Conservation (phyloP, 1,140 invertebrate genomes). For the Trichonephila clavata region DNA sequence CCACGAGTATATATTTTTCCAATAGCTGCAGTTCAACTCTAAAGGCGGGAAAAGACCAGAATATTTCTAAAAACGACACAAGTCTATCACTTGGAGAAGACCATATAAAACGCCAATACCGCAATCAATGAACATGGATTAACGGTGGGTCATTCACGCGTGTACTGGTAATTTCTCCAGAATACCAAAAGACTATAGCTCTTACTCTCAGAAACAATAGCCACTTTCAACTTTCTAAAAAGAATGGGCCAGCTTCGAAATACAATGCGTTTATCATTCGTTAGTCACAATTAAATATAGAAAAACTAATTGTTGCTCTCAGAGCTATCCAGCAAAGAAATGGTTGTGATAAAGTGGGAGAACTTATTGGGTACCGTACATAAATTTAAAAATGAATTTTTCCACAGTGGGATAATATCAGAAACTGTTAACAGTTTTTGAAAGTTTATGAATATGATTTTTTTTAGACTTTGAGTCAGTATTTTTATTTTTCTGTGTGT, state of each 20-base stretch:
- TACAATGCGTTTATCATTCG: conserved; percentile 57
- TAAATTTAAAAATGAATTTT: neutral
- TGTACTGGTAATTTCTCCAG: neutral
- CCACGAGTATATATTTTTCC: no score
- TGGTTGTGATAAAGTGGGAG: neutral
- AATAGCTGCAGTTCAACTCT: no score
- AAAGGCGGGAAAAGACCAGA: no score
- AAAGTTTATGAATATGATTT: no score
- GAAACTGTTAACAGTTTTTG: no score
- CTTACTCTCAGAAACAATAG: neutral
- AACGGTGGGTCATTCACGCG: neutral
- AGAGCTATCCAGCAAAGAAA: conserved; percentile 2
- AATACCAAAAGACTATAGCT: neutral
- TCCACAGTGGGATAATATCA: no score
- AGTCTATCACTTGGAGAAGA: neutral
- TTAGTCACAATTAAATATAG: conserved; percentile 38
- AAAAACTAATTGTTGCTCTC: conserved; percentile 24
- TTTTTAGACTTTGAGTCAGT: no score
- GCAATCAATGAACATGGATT: neutral
- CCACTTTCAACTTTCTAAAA: conserved; percentile 31
- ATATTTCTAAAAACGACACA: no score
- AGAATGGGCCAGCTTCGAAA: neutral
- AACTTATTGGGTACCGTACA: neutral
- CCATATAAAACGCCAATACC: neutral
- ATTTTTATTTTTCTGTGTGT: no score